These are phyloP conservation scores for Novumbra hubbsi DNA, from an alignment of 2,797 vertebrate genomes.

Conservation along the genomic window DNA sequence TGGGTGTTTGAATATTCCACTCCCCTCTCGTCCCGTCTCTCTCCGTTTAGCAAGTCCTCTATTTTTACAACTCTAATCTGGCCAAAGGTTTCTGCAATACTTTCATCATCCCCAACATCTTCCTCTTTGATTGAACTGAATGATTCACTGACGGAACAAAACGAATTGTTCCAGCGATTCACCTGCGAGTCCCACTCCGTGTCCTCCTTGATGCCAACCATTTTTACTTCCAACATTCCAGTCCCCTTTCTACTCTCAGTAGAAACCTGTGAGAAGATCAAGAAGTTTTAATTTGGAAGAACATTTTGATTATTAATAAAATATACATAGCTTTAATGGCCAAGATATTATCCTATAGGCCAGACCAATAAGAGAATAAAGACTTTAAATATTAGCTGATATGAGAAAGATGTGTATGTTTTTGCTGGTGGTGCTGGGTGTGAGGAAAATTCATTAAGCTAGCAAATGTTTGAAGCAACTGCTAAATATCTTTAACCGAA, in stretches of 20 bases:
- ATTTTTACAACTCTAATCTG: neutral
- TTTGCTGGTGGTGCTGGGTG: neutral
- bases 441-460: neutral
- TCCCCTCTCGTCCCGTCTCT: neutral
- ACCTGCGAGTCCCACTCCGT: neutral
- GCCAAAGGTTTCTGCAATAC: neutral
- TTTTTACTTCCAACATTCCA: constrained; percentile 1
- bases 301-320: neutral
- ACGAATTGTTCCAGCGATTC: neutral
- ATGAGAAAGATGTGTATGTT: neutral
- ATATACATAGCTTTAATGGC: neutral
- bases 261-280: constrained; percentile 1
- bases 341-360: neutral
- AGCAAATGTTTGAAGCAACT: neutral
- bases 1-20: neutral
- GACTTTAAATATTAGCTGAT: neutral
- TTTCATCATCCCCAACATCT: neutral
- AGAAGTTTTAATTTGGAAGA: neutral
- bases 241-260: neutral
- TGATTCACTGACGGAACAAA: neutral
- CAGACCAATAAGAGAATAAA: neutral
- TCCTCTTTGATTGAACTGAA: constrained; percentile 6
- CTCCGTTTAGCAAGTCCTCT: neutral
- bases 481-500: neutral
- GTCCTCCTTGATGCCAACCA: neutral